Base-by-base conservation (phyloP, 1,140 invertebrate genomes). In the Nebria ingens region DNA sequence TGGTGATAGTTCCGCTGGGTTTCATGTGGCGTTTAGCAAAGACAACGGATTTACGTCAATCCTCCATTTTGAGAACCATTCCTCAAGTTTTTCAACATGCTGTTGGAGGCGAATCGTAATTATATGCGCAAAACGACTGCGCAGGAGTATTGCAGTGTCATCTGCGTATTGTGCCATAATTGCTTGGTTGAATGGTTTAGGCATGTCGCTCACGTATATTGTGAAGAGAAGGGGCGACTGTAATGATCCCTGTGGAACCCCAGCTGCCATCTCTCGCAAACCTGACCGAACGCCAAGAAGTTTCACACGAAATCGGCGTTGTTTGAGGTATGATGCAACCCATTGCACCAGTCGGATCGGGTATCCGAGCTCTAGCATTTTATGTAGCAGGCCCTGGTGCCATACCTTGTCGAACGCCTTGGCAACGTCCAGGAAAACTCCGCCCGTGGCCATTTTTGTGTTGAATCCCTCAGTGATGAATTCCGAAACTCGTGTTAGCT, bases 341-440 rank as follows among this genome's bases (percentile, higher is more conserved):
- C 9, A 12, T 45, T 45, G 40, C 9, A 45, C 17, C 4, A 45
- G 40, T 4, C 4, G 15, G 6, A 17, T 9, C 2, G 59, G 60
- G 17, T 60, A 59, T 2, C 21, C 21, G 2, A 38, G 9, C 11
- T n/a, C 3, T 4, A 52, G 15, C 6, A 67, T 22, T 58, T 65
- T 65, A 40, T 51, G 55, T 3, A 63, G 21, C 1, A 63, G 59
- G 2, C 62, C 64, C 15, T 61, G 25, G 17, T 58, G 61, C 65
- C 64, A 66, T 4, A 65, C 64, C 54, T 53, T 56, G 55, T 68
- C 65, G 54, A 65, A 68, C 6, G 66, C 65, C 22, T 65, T 67
- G 25, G 61, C 54, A 13, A 65, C 50, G 50, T 66, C 62, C 0
- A 64, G 56, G 15, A 63, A 56, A 12, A 61, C 15, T n/a, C 56